These are phyloP conservation scores for Percina caprodes DNA, from an alignment of 2,113 vertebrate genomes.

Conservation along the genomic window DNA sequence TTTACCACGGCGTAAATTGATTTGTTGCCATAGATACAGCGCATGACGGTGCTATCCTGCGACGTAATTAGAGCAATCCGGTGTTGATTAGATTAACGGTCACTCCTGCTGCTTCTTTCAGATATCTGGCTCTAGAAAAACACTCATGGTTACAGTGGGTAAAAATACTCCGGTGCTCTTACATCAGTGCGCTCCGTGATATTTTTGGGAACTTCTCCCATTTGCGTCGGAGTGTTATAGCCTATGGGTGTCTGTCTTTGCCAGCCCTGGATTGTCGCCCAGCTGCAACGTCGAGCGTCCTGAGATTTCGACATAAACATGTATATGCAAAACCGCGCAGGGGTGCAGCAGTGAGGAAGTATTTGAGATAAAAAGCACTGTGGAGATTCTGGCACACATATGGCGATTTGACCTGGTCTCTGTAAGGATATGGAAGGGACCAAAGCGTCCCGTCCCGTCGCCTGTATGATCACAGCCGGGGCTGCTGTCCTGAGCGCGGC, in stretches of 20 bases:
- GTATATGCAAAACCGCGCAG: neutral
- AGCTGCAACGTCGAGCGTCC: slow-evolving; percentile 6
- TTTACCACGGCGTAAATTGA: neutral
- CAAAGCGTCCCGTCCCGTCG: slow-evolving; percentile 36
- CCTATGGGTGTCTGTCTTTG: slow-evolving; percentile 43
- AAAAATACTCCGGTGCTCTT: slow-evolving; percentile 82
- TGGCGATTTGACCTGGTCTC: slow-evolving; percentile 78
- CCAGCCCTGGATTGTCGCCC: slow-evolving; percentile 48
- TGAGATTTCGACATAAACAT: neutral
- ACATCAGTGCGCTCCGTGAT: slow-evolving; percentile 74
- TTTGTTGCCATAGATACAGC: slow-evolving; percentile 47
- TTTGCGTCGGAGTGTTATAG: slow-evolving; percentile 56
- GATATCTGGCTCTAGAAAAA: slow-evolving; percentile 44
- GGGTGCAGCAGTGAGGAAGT: neutral
- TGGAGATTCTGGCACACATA: slow-evolving; percentile 10
- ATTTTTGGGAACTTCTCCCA: slow-evolving; percentile 80
- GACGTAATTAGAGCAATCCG: slow-evolving; percentile 10
- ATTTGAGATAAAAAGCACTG: neutral
- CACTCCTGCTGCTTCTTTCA: neutral
- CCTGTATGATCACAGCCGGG: slow-evolving; percentile 21
- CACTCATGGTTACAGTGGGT: slow-evolving; percentile 75
- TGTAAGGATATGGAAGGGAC: slow-evolving; percentile 75
- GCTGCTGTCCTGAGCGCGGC: slow-evolving; percentile 47
- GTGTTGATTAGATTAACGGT: slow-evolving; percentile 37
- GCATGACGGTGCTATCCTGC: slow-evolving; percentile 13